Percentiles rank a stretch among this genome's conserved stretches.
phyloP scores from a whole-genome alignment of 2,888 invertebrate genomes.

The Nomada ruficornis region DNA sequence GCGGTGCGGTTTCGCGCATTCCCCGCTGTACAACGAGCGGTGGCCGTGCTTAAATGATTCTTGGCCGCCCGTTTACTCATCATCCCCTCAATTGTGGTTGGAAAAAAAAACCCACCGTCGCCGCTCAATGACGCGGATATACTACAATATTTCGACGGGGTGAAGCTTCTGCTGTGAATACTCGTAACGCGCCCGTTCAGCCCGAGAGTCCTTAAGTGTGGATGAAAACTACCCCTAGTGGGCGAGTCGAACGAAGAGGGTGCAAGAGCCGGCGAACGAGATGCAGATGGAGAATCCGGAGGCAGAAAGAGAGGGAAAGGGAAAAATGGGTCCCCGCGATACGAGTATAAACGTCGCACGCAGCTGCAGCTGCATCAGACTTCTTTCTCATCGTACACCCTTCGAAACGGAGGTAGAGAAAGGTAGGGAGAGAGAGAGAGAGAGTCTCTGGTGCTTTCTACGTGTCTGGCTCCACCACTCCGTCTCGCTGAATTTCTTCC shows the following conservation, averaged over 20 bases:
- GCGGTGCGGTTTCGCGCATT: constrained; percentile 32
- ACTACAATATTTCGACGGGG: constrained; percentile 48
- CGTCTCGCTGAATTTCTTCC: constrained; percentile 59
- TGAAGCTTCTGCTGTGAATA: constrained; percentile 55
- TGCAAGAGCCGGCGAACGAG: not conserved
- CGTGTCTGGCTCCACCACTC: constrained; percentile 24
- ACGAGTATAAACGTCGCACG: constrained; percentile 66
- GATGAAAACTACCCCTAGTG: constrained; percentile 49
- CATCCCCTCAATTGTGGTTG: not conserved
- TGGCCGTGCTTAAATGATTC: constrained; percentile 43
- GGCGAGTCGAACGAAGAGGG: not conserved
- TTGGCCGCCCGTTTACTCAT: constrained; percentile 19
- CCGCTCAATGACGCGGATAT: constrained; percentile 42
- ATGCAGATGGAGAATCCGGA: not conserved
- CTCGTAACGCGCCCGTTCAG: constrained; percentile 43
- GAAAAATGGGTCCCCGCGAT: constrained; percentile 58
- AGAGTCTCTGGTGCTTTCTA: constrained; percentile 28
- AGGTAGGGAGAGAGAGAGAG: not conserved
- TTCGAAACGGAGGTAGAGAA: constrained; percentile 1
- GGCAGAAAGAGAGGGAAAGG: not conserved
- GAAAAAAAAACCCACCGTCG: constrained; percentile 14
- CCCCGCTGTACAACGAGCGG: not conserved
- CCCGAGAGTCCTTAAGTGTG: constrained; percentile 51
- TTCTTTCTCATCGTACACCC: constrained; percentile 50
- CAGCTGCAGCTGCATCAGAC: constrained; percentile 71